Evolutionary conservation across 2,888 invertebrate genomes (phyloP).

Genomic region (Nymphalis polychloros): DNA sequence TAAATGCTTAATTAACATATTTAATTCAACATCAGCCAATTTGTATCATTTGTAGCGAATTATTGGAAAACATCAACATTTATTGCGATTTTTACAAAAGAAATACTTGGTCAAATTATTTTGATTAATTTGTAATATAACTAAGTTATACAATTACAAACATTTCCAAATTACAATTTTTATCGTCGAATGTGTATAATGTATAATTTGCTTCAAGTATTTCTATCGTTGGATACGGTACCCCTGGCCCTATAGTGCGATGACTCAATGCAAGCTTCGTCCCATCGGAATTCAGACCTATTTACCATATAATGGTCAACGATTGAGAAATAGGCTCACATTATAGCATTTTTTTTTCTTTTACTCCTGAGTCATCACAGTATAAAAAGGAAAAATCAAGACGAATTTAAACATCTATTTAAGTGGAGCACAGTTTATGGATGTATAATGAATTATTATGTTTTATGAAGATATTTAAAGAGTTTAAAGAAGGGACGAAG

Average conservation of each 20-base stretch:
- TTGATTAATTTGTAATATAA: conserved; percentile 8
- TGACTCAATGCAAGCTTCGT: conserved; percentile 82
- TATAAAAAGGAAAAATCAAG: conserved; percentile 62
- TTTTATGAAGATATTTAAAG: conserved; percentile 50
- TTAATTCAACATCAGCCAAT: not conserved
- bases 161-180: conserved; percentile 7
- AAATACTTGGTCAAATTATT: conserved; percentile 32
- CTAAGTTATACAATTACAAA: not conserved
- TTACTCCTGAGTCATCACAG: conserved; percentile 80
- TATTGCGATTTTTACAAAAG: conserved; percentile 15
- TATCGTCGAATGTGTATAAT: not conserved
- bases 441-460: conserved; percentile 61
- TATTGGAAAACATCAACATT: conserved; percentile 25
- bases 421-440: conserved; percentile 59
- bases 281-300: conserved; percentile 59
- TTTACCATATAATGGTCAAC: conserved; percentile 23
- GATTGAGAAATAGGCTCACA: conserved; percentile 39
- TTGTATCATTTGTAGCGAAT: not conserved
- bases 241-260: conserved; percentile 77
- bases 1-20: not conserved
- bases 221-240: conserved; percentile 49
- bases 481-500: conserved; percentile 58
- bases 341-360: conserved; percentile 44
- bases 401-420: conserved; percentile 50
- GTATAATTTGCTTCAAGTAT: conserved; percentile 38